These are phyloP conservation scores for Cactoblastis cactorum DNA, from an alignment of 2,888 invertebrate genomes.

Conservation along the genomic window DNA sequence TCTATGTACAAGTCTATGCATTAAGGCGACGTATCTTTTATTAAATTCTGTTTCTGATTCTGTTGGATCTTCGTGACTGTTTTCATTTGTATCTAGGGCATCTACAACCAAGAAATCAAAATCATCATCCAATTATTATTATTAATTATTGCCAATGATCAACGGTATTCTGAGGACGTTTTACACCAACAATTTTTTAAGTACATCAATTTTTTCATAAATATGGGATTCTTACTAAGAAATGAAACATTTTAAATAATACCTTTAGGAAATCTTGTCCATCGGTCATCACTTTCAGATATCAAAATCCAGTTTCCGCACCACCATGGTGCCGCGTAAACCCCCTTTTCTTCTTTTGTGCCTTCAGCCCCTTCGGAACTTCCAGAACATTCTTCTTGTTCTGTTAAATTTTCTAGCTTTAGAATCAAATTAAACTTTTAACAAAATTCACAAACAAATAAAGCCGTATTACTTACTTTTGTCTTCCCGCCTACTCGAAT, in stretches of 20 bases:
- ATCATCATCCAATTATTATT: too few species aligned
- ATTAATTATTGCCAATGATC: constrained; percentile 8
- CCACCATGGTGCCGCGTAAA: constrained; percentile 89
- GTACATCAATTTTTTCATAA: too few species aligned
- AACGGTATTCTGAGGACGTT: too few species aligned
- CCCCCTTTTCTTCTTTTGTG: constrained; percentile 82
- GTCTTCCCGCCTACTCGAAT: constrained; percentile 7
- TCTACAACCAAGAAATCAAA: constrained; percentile 39
- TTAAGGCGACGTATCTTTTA: constrained; percentile 90
- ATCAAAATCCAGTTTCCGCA: constrained; percentile 86
- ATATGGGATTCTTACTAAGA: too few species aligned
- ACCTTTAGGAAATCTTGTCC: constrained; percentile 71
- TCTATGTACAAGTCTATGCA: constrained; percentile 93
- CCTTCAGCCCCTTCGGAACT: constrained; percentile 68
- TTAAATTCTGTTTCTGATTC: constrained; percentile 93
- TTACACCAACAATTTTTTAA: too few species aligned
- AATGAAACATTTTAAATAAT: not conserved
- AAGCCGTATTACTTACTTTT: constrained; percentile 5
- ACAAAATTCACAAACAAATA: not conserved
- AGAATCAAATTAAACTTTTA: not conserved
- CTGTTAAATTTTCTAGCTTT: constrained; percentile 34
- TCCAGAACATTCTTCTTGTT: constrained; percentile 79
- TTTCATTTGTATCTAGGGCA: constrained; percentile 41
- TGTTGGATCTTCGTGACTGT: constrained; percentile 71
- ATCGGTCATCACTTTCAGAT: constrained; percentile 65